Evolutionary conservation across 2,888 invertebrate genomes (phyloP), one percentile per base, ranked within the genome.

Genomic region (Chrysopilus asiliformis): DNA sequence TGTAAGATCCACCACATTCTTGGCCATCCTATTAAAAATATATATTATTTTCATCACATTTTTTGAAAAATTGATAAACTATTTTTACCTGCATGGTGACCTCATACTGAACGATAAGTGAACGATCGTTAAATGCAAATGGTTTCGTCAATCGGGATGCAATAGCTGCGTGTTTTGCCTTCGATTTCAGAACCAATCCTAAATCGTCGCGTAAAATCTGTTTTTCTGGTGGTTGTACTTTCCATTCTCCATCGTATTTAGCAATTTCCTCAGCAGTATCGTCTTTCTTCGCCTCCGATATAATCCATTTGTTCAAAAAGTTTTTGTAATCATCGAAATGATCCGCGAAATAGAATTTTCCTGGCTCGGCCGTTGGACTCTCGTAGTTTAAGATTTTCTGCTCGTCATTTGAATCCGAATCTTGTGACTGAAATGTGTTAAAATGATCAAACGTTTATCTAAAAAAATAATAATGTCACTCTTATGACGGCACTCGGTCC

Each of bases 1-100:
- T 67, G 61, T 99, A 98, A 7, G 95, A 93, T 8, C 98, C 98
- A 30, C 98, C 98, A 64, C 98, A 98, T 61, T 95, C 95, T 66
- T 94, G 93, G 1, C 94, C 95, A 53, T 93, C 90, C 74, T 97
- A 79, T 44, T 4, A 37, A 39, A 10, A 28, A 32, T 9, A 18
- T 30, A 31, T 6, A 17, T 19, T 3, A 31, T 17, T 24, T 13
- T 7, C 31, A 9, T 13, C 10, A 9, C 13, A 33, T 18, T 32
- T 25, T 33, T 33, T 24, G 25, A 30, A 30, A 12, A 15, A 14
- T 8, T 9, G n/a, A 15, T 30, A 8, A 14, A 4, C 17, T 36
- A 13, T 7, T 26, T 10, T 49, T 48, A 72, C 74, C 71, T 74
- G 74, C 67, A 93, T 81, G 39, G 80, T 80, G 20, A 86, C 85